Base-by-base conservation (phyloP, 2,797 vertebrate genomes). In the Erpetoichthys calabaricus region DNA sequence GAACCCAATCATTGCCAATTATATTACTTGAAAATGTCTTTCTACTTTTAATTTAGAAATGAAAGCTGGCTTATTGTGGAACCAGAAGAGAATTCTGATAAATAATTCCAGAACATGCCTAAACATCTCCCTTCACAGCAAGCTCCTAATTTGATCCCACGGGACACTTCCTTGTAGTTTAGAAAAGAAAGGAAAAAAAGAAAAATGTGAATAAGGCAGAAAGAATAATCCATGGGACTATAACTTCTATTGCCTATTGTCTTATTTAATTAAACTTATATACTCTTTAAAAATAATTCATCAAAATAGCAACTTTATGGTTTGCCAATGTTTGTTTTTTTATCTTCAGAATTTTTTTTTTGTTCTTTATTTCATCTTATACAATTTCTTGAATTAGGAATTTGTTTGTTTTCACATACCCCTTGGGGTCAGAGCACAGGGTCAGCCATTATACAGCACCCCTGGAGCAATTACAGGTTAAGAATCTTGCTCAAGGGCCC, bases 141-240 rank as follows among this genome's bases (percentile, higher is more conserved):
- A 82, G 80, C 75, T 79, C 77, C 80, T 87, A 83, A 89, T 88
- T 84, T 86, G 82, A 82, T 87, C 82, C 78, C 82, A 66, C 63
- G 83, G 79, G 80, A 83, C 78, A 75, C 60, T 76, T 74, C 70
- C 73, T 69, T 56, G 72, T 74, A 83, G 79, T 74, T 76, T 25
- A 25, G 25, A 25, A 25, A 25, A 25, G 25, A 25, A 25, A 25
- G 25, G 25, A 25, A 25, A 25, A 25, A 25, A 25, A 25, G 25
- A 25, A 25, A 25, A 25, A 25, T 25, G 25, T 25, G 25, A 25
- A 25, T 25, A 25, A 25, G 25, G 25, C 25, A 25, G 25, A 25
- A 25, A 25, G 25, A 25, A 25, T 25, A 25, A 25, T 25, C 25
- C 25, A 25, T 25, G 25, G 25, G 25, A 63, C 58, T n/a, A n/a